Evolutionary conservation across 2,797 vertebrate species (phyloP).

Genomic region (Eurystomus glaucurus): DNA sequence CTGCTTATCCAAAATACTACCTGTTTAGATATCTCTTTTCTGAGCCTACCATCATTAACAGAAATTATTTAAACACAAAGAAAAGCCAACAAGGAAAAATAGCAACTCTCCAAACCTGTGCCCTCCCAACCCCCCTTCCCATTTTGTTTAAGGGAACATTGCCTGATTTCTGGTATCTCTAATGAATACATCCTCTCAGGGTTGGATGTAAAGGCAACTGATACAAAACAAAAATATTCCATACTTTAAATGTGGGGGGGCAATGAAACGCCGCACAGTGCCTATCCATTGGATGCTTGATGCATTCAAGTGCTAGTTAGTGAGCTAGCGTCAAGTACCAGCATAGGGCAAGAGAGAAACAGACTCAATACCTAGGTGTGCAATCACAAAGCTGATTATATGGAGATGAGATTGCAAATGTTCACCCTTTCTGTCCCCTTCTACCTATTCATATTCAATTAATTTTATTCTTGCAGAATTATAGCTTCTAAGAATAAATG

Average conservation of each 20-base stretch:
- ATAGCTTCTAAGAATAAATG: conserved; percentile 38
- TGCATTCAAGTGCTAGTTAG: not conserved
- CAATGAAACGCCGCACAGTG: not conserved
- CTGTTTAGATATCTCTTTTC: not conserved
- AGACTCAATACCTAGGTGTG: not conserved
- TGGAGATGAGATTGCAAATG: not conserved
- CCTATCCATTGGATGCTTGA: not conserved
- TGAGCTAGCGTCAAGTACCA: not conserved
- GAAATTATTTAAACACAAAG: not conserved
- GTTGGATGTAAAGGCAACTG: not conserved
- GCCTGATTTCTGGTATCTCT: not conserved
- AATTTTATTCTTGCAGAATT: conserved; percentile 19
- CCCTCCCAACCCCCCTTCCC: accelerated
- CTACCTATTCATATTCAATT: not conserved
- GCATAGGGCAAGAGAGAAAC: not conserved
- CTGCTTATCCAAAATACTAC: not conserved
- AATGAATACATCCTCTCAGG: not conserved
- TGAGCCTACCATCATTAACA: not conserved
- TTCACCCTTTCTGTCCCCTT: not conserved
- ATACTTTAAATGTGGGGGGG: accelerated
- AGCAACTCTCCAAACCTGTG: not conserved
- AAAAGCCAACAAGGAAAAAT: not conserved
- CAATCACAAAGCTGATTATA: not conserved
- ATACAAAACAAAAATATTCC: not conserved
- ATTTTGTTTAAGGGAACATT: not conserved